phyloP scores from a whole-genome alignment of 2,888 invertebrate species.

The Tolmerus cingulatus region DNA sequence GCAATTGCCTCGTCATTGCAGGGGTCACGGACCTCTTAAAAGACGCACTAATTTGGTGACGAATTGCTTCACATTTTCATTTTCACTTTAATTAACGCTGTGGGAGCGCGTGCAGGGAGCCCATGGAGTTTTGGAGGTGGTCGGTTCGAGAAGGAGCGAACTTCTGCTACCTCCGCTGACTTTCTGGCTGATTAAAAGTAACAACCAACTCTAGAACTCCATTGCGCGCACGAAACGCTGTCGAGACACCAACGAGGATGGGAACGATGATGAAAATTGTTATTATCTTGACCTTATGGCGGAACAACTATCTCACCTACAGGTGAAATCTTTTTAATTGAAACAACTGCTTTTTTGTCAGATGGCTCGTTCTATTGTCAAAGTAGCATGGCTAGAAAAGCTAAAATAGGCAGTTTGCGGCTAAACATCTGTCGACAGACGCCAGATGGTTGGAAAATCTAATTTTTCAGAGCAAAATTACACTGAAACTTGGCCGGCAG shows the following conservation, averaged over 20 bases:
- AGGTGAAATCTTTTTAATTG: not conserved
- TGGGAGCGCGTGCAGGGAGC: not conserved
- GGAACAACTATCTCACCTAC: not conserved
- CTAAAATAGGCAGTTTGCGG: not conserved
- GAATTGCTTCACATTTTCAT: conserved; percentile 27
- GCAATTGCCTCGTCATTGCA: not conserved
- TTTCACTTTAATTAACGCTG: conserved; percentile 26
- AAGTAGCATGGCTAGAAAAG: not conserved
- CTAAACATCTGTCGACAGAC: not conserved
- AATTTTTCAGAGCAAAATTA: not conserved
- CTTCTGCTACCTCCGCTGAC: not conserved
- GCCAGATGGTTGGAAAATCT: not conserved
- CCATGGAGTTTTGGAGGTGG: not conserved
- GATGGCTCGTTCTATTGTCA: not conserved
- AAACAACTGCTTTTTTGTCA: not conserved
- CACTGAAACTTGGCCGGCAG: not conserved
- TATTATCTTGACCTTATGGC: not conserved
- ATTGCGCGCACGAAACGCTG: conserved; percentile 8
- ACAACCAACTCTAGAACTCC: conserved; percentile 1
- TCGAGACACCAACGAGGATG: not conserved
- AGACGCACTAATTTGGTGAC: conserved; percentile 17
- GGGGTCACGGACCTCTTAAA: conserved; percentile 20
- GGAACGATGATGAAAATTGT: not conserved
- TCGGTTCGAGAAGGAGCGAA: not conserved
- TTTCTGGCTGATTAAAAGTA: conserved; percentile 17